phyloP scores from a whole-genome alignment of 2,888 invertebrate species.

The Peribatodes rhomboidaria region DNA sequence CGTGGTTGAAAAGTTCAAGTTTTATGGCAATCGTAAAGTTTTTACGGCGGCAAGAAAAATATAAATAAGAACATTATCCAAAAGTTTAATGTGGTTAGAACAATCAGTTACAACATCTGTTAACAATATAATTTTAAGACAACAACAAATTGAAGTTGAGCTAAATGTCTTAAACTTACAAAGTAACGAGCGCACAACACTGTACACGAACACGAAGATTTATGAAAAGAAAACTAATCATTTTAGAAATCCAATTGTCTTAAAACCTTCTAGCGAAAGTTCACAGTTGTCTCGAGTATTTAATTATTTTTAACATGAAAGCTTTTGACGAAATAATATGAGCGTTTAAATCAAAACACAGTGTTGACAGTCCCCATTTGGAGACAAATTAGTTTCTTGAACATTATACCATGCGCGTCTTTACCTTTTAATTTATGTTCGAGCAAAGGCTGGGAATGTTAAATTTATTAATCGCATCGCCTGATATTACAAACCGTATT shows the following conservation, averaged over 20 bases:
- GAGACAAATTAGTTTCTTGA: slow-evolving; percentile 57
- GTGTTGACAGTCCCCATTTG: slow-evolving; percentile 50
- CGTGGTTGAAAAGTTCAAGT: slow-evolving; percentile 45
- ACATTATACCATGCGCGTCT: slow-evolving; percentile 62
- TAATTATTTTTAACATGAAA: slow-evolving; percentile 22
- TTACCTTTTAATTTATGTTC: slow-evolving; percentile 63
- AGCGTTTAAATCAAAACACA: slow-evolving; percentile 52
- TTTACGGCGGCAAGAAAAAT: slow-evolving; percentile 39
- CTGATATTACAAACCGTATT: slow-evolving; percentile 63
- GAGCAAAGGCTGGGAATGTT: slow-evolving; percentile 35
- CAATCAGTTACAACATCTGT: slow-evolving; percentile 32
- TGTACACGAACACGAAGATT: slow-evolving; percentile 14
- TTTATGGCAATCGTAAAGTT: slow-evolving; percentile 41
- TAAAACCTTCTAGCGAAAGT: slow-evolving; percentile 18
- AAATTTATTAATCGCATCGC: slow-evolving; percentile 53
- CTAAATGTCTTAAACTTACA: slow-evolving; percentile 10
- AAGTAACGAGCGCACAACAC: slow-evolving; percentile 6
- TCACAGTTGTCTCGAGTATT: slow-evolving; percentile 16
- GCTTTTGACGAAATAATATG: slow-evolving; percentile 28
- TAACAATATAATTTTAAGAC: slow-evolving; percentile 20
- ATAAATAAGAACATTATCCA: slow-evolving; percentile 38
- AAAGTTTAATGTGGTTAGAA: slow-evolving; percentile 38
- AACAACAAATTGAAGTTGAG: slow-evolving; percentile 13
- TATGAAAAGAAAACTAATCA: slow-evolving; percentile 20
- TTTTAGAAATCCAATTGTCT: slow-evolving; percentile 16